These are phyloP conservation scores for Chromobotia macracanthus DNA, from an alignment of 2,797 vertebrate species.

Conservation along the genomic window DNA sequence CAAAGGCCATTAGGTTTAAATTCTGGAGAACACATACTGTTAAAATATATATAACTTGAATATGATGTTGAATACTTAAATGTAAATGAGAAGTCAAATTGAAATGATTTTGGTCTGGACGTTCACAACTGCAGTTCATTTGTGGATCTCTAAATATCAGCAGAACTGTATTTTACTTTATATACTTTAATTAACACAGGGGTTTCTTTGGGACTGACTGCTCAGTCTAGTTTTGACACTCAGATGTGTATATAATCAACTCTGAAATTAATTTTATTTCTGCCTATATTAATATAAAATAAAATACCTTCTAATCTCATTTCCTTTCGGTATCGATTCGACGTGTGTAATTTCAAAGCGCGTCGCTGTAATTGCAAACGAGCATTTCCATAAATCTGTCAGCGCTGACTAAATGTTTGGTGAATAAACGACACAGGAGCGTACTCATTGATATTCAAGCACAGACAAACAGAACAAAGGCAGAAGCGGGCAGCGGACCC, in stretches of 20 bases:
- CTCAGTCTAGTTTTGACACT: conserved; percentile 4
- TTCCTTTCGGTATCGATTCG: conserved; percentile 34
- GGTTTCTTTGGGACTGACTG: conserved; percentile 15
- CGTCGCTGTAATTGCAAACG: conserved; percentile 30
- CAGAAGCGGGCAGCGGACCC: conserved; percentile 60
- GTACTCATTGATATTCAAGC: conserved; percentile 61
- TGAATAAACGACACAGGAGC: conserved; percentile 62
- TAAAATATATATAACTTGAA: too few relatives aligned
- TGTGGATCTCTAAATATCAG: conserved; percentile 23
- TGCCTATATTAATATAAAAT: conserved; percentile 41
- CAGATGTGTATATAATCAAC: background rate
- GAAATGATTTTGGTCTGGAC: background rate
- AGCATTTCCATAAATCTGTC: conserved; percentile 60
- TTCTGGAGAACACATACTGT: too few relatives aligned
- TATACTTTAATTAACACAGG: conserved; percentile 27
- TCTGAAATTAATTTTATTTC: conserved; percentile 23
- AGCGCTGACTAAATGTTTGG: conserved; percentile 59
- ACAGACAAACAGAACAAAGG: conserved; percentile 62
- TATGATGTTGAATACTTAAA: too few relatives aligned
- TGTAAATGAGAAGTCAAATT: background rate
- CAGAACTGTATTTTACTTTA: conserved; percentile 27
- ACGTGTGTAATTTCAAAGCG: conserved; percentile 22
- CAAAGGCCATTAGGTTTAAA: too few relatives aligned
- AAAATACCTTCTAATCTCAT: conserved; percentile 53
- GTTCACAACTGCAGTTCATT: background rate